These are phyloP conservation scores for Ephialtes manifestator DNA, from an alignment of 2,888 invertebrate genomes.

Conservation along the genomic window DNA sequence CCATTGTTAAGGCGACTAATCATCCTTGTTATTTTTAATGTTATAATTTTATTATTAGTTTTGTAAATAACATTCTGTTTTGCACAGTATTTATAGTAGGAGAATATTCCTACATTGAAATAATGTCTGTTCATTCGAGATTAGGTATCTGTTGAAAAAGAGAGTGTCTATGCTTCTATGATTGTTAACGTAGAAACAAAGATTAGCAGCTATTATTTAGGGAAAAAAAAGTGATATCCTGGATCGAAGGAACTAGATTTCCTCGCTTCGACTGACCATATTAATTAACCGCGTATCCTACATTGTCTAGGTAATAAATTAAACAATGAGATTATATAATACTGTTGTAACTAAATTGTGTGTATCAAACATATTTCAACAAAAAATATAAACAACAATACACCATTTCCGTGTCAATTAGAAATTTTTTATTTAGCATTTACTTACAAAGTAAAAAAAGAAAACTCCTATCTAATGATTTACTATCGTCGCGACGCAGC, in stretches of 20 bases:
- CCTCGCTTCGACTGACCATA: conserved; percentile 49
- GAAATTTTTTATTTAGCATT: conserved; percentile 7
- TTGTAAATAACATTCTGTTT: conserved; percentile 59
- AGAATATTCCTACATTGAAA: conserved; percentile 35
- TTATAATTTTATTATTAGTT: conserved; percentile 46
- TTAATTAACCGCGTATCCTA: conserved; percentile 40
- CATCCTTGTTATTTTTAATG: conserved; percentile 50
- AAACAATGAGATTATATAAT: conserved; percentile 47
- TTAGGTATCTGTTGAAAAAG: conserved; percentile 31
- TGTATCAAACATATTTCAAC: conserved; percentile 29
- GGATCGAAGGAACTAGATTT: conserved; percentile 49
- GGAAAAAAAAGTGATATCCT: conserved; percentile 29
- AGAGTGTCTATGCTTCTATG: conserved; percentile 32
- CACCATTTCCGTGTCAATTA: neutral
- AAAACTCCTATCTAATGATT: conserved; percentile 17
- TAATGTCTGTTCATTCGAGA: conserved; percentile 28
- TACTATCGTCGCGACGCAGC: conserved; percentile 11
- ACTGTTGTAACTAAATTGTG: conserved; percentile 45
- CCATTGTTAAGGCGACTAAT: conserved; percentile 53
- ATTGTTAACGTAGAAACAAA: conserved; percentile 48
- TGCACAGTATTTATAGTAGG: conserved; percentile 57
- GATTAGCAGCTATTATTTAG: conserved; percentile 33
- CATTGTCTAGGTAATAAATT: conserved; percentile 33
- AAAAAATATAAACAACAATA: conserved; percentile 50
- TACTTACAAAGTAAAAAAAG: conserved; percentile 30